Evolutionary conservation across 2,113 vertebrate genomes (phyloP).

Genomic region (Hippocampus zosterae): DNA sequence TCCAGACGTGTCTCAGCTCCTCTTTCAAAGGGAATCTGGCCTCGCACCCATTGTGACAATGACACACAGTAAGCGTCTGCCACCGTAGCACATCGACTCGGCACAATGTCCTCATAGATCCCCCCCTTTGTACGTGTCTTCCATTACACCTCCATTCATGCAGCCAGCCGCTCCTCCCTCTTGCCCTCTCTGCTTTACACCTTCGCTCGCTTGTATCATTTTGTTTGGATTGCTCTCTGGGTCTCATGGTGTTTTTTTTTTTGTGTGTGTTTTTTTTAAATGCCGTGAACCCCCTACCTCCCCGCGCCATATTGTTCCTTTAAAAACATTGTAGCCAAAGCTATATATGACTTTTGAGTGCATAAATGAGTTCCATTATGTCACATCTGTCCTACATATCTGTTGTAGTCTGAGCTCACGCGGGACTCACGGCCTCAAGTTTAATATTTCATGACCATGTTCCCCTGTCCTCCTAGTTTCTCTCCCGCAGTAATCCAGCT

Average conservation of each 20-base stretch:
- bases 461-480: constrained; percentile 31
- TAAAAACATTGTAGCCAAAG: constrained; percentile 18
- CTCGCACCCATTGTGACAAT: constrained; percentile 43
- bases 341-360: constrained; percentile 15
- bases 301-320: constrained; percentile 3
- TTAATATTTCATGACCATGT: constrained; percentile 33
- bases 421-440: constrained; percentile 20
- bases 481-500: constrained; percentile 25
- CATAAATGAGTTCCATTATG: constrained; percentile 35
- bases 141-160: constrained; percentile 49
- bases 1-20: constrained; percentile 32
- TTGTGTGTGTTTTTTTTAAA: constrained; percentile 10
- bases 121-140: constrained; percentile 31
- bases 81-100: constrained; percentile 52
- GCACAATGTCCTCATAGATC: constrained; percentile 45
- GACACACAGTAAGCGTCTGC: constrained; percentile 47
- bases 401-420: constrained; percentile 28
- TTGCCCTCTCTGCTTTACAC: background rate
- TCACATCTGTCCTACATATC: constrained; percentile 40
- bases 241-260: constrained; percentile 25
- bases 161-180: constrained; percentile 29
- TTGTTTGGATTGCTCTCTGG: constrained; percentile 29
- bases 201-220: constrained; percentile 39
- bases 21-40: constrained; percentile 37
- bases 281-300: background rate